Conservation (phyloP, 2,113 vertebrate genomes). For the Raja brachyura region DNA sequence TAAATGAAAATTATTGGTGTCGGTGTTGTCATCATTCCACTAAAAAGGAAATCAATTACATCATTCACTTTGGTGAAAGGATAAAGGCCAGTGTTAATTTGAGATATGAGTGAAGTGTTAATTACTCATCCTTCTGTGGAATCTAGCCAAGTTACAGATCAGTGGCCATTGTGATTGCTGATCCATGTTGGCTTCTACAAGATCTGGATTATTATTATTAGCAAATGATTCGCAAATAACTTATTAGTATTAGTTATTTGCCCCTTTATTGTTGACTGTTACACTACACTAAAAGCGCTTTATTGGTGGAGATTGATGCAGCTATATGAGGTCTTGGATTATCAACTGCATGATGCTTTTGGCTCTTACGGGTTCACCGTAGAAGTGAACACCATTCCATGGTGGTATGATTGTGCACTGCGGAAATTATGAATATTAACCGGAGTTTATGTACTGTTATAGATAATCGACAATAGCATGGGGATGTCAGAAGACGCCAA, state of each 20-base stretch:
- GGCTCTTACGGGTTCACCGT: background rate
- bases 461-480: constrained; percentile 95
- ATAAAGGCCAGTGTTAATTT: background rate
- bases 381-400: background rate
- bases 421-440: background rate
- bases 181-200: background rate
- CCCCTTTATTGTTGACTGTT: background rate
- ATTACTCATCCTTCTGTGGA: background rate
- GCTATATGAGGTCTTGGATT: background rate
- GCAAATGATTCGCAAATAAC: too few species aligned
- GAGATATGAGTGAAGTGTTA: background rate
- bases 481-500: constrained; percentile 79
- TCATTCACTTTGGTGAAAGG: background rate
- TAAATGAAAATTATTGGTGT: background rate
- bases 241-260: background rate
- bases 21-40: too few species aligned
- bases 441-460: constrained; percentile 19
- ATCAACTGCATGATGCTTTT: background rate
- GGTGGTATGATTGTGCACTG: background rate
- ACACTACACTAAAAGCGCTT: background rate
- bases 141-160: too few species aligned
- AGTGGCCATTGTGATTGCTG: background rate
- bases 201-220: too few species aligned
- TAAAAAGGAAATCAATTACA: background rate
- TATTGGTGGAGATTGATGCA: background rate